Conservation (phyloP, 2,888 invertebrate species). For the Hyles lineata region DNA sequence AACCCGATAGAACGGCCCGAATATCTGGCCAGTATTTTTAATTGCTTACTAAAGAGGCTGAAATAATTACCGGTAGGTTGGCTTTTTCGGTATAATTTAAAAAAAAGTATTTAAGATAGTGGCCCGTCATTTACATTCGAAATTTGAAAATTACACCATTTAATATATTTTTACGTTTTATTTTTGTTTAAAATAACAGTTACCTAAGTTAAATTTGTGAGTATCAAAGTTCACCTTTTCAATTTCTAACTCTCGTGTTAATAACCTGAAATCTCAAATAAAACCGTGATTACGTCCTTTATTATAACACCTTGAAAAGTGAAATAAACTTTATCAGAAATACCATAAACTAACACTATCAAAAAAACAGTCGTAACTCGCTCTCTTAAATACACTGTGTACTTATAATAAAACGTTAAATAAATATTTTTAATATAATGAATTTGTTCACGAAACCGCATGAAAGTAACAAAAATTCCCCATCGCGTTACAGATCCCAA, state of each 20-base stretch:
- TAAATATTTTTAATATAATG: constrained; percentile 1
- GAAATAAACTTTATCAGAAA: constrained; percentile 7
- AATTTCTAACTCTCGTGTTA: background rate
- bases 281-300: background rate
- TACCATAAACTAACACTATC: constrained; percentile 13
- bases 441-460: constrained; percentile 18
- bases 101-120: background rate
- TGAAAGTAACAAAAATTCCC: background rate
- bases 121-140: background rate
- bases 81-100: background rate
- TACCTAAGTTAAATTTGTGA: no score
- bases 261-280: background rate
- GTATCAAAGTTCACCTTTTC: no score
- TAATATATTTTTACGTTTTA: background rate
- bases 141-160: background rate
- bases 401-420: constrained; percentile 13
- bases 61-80: background rate
- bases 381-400: constrained; percentile 10
- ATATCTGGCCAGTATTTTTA: constrained; percentile 8
- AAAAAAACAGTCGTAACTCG: constrained; percentile 1
- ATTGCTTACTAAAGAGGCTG: constrained; percentile 5
- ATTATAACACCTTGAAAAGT: background rate
- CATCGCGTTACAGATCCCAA: constrained; percentile 21
- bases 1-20: constrained; percentile 18
- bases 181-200: no score